phyloP scores from a whole-genome alignment of 2,888 invertebrate species.

The Caenorhabditis wallacei region DNA sequence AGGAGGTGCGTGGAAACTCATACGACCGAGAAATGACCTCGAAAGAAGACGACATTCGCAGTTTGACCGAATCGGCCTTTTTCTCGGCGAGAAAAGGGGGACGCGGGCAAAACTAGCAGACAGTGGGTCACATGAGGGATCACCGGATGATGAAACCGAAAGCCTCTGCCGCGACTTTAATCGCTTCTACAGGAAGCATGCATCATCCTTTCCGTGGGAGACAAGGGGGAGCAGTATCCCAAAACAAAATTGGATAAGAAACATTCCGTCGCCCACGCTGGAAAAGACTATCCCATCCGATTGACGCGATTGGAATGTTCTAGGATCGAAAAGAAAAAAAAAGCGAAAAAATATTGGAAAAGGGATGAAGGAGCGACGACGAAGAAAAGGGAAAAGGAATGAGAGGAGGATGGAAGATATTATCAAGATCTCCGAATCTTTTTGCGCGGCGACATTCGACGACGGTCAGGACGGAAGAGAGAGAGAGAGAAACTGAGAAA shows the following conservation, averaged over 20 bases:
- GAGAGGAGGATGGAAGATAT: constrained; percentile 24
- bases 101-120: constrained; percentile 20
- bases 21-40: constrained; percentile 68
- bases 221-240: constrained; percentile 13
- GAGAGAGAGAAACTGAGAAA: constrained; percentile 8
- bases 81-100: constrained; percentile 22
- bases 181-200: constrained; percentile 3
- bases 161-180: background rate
- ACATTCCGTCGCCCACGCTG: constrained; percentile 24
- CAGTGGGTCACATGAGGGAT: constrained; percentile 61
- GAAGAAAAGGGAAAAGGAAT: constrained; percentile 9
- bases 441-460: constrained; percentile 34
- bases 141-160: constrained; percentile 58
- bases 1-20: constrained; percentile 45
- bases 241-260: constrained; percentile 32
- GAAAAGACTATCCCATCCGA: background rate
- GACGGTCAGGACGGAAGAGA: constrained; percentile 15
- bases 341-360: constrained; percentile 23
- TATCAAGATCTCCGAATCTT: constrained; percentile 53
- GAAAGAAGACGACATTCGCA: constrained; percentile 61
- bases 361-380: constrained; percentile 7
- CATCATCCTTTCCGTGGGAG: background rate
- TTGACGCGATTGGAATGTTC: constrained; percentile 34
- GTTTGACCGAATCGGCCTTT: constrained; percentile 61
- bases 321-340: constrained; percentile 19